Percentiles rank a stretch among this genome's conserved stretches.
Evolutionary conservation across 2,888 invertebrate species (phyloP).

Genomic region (Acronicta leporina): DNA sequence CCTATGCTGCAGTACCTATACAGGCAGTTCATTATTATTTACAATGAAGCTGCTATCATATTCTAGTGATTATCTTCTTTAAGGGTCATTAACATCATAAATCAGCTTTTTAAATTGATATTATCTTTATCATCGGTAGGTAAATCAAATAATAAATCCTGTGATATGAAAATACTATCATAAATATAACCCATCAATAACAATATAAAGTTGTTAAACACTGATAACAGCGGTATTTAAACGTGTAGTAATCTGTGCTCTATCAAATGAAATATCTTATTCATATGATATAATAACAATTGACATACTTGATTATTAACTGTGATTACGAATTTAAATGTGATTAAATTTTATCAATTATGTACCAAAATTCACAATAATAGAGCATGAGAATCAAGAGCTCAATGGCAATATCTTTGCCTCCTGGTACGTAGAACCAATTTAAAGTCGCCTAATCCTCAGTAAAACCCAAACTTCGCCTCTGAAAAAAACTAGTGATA

Average conservation of each 20-base stretch:
- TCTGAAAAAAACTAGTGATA: too few relatives aligned
- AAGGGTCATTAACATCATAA: too few relatives aligned
- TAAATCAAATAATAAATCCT: constrained; percentile 29
- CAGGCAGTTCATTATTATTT: neutral
- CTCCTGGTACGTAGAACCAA: too few relatives aligned
- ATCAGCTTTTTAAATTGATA: constrained; percentile 6
- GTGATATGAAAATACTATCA: constrained; percentile 22
- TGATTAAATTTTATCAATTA: constrained; percentile 22
- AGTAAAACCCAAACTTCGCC: too few relatives aligned
- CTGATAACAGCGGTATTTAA: constrained; percentile 26
- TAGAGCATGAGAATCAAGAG: too few relatives aligned
- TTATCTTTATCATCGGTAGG: constrained; percentile 27
- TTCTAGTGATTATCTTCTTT: neutral
- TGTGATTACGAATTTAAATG: constrained; percentile 20
- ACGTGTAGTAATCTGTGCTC: constrained; percentile 30
- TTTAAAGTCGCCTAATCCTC: too few relatives aligned
- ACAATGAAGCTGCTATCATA: neutral
- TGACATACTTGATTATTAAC: constrained; percentile 21
- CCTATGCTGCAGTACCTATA: neutral
- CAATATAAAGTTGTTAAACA: constrained; percentile 28
- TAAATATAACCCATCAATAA: constrained; percentile 32
- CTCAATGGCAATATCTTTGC: too few relatives aligned
- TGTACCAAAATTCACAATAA: neutral
- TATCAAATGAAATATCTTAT: constrained; percentile 13
- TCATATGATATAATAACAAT: constrained; percentile 5